phyloP scores from a whole-genome alignment of 2,113 vertebrate species.

The Himantopus leucocephalus region DNA sequence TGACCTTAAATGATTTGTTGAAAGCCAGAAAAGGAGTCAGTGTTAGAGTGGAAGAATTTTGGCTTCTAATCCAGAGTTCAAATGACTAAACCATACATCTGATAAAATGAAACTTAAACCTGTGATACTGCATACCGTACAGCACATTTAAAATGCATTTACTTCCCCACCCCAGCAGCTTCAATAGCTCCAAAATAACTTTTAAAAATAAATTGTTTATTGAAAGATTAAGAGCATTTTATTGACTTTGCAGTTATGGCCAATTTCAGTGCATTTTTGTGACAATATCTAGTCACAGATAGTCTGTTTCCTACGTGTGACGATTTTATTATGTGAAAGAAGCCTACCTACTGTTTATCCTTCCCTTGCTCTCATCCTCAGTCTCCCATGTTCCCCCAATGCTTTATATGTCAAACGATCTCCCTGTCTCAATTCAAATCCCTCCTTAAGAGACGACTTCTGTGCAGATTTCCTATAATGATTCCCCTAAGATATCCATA shows the following conservation, averaged over 20 bases:
- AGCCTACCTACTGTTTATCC: slow-evolving; percentile 39
- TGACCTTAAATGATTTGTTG: slow-evolving; percentile 28
- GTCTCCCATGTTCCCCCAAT: neutral
- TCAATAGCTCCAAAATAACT: slow-evolving; percentile 46
- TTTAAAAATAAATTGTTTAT: slow-evolving; percentile 62
- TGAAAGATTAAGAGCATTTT: slow-evolving; percentile 65
- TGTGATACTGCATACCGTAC: slow-evolving; percentile 4
- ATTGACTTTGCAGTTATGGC: slow-evolving; percentile 63
- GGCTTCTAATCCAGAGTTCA: slow-evolving; percentile 34
- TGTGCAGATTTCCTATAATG: slow-evolving; percentile 50
- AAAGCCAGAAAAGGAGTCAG: neutral
- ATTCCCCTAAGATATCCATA: slow-evolving; percentile 48
- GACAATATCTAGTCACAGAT: slow-evolving; percentile 45
- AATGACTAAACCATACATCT: slow-evolving; percentile 43
- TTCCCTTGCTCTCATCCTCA: slow-evolving; percentile 7
- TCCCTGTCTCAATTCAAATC: slow-evolving; percentile 31
- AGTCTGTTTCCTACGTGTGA: slow-evolving; percentile 48
- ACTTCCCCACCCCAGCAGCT: slow-evolving; percentile 28
- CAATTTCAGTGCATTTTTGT: slow-evolving; percentile 56
- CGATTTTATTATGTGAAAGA: slow-evolving; percentile 52
- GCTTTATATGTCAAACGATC: slow-evolving; percentile 17
- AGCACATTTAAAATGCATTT: slow-evolving; percentile 61
- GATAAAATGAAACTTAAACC: slow-evolving; percentile 45
- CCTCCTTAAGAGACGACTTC: slow-evolving; percentile 34
- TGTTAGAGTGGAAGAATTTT: slow-evolving; percentile 14